A percentile compares a stretch with the other conserved stretches of the same genome.
Evolutionary conservation across 2,888 invertebrate species (phyloP).

Genomic region (Geotrupes spiniger): DNA sequence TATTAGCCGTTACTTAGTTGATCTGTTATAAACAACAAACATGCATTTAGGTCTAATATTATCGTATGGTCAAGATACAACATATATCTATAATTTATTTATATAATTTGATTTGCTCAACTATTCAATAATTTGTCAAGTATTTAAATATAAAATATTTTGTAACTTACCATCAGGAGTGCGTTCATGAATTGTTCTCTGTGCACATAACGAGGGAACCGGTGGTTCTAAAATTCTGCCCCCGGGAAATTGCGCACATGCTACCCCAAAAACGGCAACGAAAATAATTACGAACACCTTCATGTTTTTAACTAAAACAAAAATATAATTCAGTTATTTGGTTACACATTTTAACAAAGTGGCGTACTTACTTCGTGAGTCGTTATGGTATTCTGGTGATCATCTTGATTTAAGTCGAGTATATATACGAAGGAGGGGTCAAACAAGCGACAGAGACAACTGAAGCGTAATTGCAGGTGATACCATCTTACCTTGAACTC

Average conservation of each 20-base stretch:
- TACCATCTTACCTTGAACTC: slow-evolving; percentile 37
- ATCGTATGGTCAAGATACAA: too few relatives aligned
- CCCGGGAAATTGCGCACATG: slow-evolving; percentile 69
- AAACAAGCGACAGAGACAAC: slow-evolving; percentile 28
- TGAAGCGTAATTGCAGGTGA: slow-evolving; percentile 27
- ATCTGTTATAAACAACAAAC: too few relatives aligned
- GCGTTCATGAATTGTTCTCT: slow-evolving; percentile 69
- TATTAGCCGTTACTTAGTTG: too few relatives aligned
- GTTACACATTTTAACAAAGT: neutral
- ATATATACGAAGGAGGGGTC: slow-evolving; percentile 36
- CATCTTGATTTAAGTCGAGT: slow-evolving; percentile 25
- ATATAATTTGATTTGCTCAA: too few relatives aligned
- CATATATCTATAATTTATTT: too few relatives aligned
- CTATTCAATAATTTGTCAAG: too few relatives aligned
- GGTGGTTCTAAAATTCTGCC: slow-evolving; percentile 78
- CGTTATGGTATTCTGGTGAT: slow-evolving; percentile 24
- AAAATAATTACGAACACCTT: slow-evolving; percentile 39
- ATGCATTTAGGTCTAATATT: too few relatives aligned
- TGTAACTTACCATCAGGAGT: slow-evolving; percentile 68
- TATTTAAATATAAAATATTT: slow-evolving; percentile 7
- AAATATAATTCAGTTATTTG: slow-evolving; percentile 5
- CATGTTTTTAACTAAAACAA: slow-evolving; percentile 25
- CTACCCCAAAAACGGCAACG: slow-evolving; percentile 50
- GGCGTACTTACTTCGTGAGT: slow-evolving; percentile 22
- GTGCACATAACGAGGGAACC: slow-evolving; percentile 70